Percentiles rank a stretch among this genome's conserved stretches.
Evolutionary conservation across 2,888 invertebrate genomes (phyloP).

Genomic region (Ditylenchus weischeri): DNA sequence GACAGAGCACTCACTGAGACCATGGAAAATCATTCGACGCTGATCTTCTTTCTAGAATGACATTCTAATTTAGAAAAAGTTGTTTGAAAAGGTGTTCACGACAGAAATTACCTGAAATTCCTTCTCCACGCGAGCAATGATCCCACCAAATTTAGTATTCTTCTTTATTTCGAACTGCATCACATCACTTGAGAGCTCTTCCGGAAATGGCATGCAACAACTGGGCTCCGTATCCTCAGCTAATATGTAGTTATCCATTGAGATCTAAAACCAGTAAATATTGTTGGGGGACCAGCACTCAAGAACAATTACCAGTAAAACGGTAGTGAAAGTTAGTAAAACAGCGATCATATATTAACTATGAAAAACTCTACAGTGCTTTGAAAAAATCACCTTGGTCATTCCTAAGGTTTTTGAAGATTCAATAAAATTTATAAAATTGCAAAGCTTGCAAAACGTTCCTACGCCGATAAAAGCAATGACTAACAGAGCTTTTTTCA

Average conservation of each 20-base stretch:
- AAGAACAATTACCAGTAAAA: too few species aligned
- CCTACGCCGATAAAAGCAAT: too few species aligned
- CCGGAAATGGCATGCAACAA: slow-evolving; percentile 7
- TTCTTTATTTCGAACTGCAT: slow-evolving; percentile 8
- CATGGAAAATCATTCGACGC: not conserved
- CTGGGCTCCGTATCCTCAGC: not conserved
- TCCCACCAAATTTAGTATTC: slow-evolving; percentile 8
- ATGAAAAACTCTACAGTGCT: too few species aligned
- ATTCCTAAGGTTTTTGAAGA: too few species aligned
- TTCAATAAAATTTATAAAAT: too few species aligned
- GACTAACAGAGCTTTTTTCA: too few species aligned
- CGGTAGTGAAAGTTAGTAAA: too few species aligned
- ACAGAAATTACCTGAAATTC: not conserved
- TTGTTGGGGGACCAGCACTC: too few species aligned
- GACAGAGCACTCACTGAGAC: not conserved
- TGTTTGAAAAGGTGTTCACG: not conserved
- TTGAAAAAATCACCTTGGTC: too few species aligned
- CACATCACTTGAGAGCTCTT: not conserved
- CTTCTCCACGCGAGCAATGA: slow-evolving; percentile 3
- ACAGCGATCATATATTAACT: too few species aligned
- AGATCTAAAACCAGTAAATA: not conserved
- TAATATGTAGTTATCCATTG: slow-evolving; percentile 7
- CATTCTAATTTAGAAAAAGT: not conserved
- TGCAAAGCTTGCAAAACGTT: too few species aligned
- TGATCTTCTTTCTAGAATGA: slow-evolving; percentile 1